Base-by-base conservation (phyloP, 2,888 invertebrate species). In the Dexiosoma caninum region DNA sequence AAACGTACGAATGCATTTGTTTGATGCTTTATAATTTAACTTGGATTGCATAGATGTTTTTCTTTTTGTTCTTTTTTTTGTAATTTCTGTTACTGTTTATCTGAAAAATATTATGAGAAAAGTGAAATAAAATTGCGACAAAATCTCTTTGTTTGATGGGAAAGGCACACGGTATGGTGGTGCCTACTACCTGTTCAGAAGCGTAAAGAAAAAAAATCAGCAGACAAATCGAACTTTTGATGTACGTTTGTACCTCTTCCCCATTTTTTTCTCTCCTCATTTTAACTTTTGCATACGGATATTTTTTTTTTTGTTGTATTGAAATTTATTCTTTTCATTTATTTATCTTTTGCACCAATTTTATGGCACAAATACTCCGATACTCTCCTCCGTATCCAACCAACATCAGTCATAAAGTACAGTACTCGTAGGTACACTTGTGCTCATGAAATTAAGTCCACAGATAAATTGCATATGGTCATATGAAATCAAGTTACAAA, bases 61-160 rank as follows among this genome's bases (percentile, higher is more conserved):
- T 46, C n/a, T 66, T 64, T 64, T 37, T 49, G 35, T 53, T 55
- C 40, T 23, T 14, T 66, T 66, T 57, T 57, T 66, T n/a, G 3
- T 27, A 27, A 6, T 27, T 27, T 27, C 27, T 27, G 27, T 27
- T 27, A 6, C 27, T 27, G 4, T 27, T 27, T 27, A 27, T 27
- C 27, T 27, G 4, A 6, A 3, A 27, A 27, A 27, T 27, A 27
- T 27, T 27, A 27, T 27, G 30, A 42, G 32, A 16, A 60, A 64
- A 72, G 32, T 37, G 42, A 67, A 77, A 42, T 64, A 64, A 57
- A 78, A 78, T 57, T 78, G 77, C 77, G 62, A 57, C 82, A 79
- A 71, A 79, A 82, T 76, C 76, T 57, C 76, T 72, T 69, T 70
- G 74, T 77, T 78, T 82, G 71, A 62, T 79, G 67, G n/a, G 71